phyloP scores from a whole-genome alignment of 2,888 invertebrate genomes.

The Ceramica pisi region DNA sequence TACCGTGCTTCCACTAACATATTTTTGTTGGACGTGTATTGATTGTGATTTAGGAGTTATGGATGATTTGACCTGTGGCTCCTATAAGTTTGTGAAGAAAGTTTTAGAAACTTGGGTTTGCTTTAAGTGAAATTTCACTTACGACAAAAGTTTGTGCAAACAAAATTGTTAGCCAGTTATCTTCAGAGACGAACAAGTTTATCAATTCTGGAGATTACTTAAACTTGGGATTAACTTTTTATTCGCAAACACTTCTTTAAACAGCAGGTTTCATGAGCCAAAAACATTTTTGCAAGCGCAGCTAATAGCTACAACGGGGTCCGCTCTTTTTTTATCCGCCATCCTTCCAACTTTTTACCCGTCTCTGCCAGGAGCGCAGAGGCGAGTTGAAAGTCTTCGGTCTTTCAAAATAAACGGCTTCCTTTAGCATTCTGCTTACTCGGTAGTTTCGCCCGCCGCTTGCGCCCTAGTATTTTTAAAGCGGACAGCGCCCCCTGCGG shows the following conservation, averaged over 20 bases:
- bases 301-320: constrained; percentile 75
- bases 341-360: constrained; percentile 81
- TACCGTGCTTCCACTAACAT: constrained; percentile 63
- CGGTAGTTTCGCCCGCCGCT: constrained; percentile 80
- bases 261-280: constrained; percentile 69
- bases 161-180: constrained; percentile 26
- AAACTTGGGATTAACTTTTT: constrained; percentile 57
- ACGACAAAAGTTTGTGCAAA: constrained; percentile 40
- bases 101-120: constrained; percentile 19
- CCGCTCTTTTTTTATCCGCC: constrained; percentile 73
- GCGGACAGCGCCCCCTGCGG: constrained; percentile 87
- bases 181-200: constrained; percentile 57
- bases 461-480: constrained; percentile 89
- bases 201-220: constrained; percentile 59
- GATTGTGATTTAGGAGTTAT: constrained; percentile 60
- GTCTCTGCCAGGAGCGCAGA: constrained; percentile 77
- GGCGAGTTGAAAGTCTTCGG: constrained; percentile 78
- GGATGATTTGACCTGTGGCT: constrained; percentile 45
- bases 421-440: constrained; percentile 84
- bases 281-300: constrained; percentile 75
- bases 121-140: constrained; percentile 48
- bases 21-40: constrained; percentile 58
- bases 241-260: constrained; percentile 63
- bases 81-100: constrained; percentile 19
- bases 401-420: constrained; percentile 88